Conservation (phyloP, 2,113 vertebrate species). For the Hiodon alosoides region DNA sequence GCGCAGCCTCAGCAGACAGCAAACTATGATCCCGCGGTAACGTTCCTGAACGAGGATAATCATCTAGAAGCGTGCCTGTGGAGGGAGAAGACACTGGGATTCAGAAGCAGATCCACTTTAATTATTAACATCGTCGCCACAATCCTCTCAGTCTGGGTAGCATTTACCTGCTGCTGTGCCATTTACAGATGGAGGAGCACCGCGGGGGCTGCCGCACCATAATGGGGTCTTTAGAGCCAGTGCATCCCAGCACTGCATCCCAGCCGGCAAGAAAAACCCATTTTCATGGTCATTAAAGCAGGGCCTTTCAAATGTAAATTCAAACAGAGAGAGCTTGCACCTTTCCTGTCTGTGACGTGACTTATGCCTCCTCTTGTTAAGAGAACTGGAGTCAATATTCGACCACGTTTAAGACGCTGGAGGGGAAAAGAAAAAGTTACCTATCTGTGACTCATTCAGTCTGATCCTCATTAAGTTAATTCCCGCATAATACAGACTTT, state of each 20-base stretch:
- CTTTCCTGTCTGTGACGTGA: slow-evolving; percentile 35
- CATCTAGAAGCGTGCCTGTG: slow-evolving; percentile 49
- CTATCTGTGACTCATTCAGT: background rate
- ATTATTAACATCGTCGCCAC: slow-evolving; percentile 51
- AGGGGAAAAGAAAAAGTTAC: no score
- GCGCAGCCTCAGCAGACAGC: no score
- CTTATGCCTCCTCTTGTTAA: slow-evolving; percentile 20
- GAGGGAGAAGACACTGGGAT: slow-evolving; percentile 39
- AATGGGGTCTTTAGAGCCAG: slow-evolving; percentile 45
- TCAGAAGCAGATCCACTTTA: slow-evolving; percentile 47
- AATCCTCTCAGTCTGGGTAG: slow-evolving; percentile 36
- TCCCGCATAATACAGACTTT: no score
- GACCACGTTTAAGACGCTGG: no score
- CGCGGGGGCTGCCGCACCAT: slow-evolving; percentile 32
- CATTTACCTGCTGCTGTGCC: slow-evolving; percentile 55
- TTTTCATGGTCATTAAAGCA: slow-evolving; percentile 45
- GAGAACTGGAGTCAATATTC: no score
- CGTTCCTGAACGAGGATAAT: slow-evolving; percentile 54
- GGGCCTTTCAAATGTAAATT: slow-evolving; percentile 34
- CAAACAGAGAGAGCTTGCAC: slow-evolving; percentile 23
- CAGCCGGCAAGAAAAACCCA: slow-evolving; percentile 42
- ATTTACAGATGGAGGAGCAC: slow-evolving; percentile 38
- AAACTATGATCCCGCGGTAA: slow-evolving; percentile 12
- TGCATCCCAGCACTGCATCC: slow-evolving; percentile 26
- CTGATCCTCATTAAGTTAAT: background rate